Evolutionary conservation across 2,113 vertebrate genomes (phyloP).

Genomic region (Nibea coibor): DNA sequence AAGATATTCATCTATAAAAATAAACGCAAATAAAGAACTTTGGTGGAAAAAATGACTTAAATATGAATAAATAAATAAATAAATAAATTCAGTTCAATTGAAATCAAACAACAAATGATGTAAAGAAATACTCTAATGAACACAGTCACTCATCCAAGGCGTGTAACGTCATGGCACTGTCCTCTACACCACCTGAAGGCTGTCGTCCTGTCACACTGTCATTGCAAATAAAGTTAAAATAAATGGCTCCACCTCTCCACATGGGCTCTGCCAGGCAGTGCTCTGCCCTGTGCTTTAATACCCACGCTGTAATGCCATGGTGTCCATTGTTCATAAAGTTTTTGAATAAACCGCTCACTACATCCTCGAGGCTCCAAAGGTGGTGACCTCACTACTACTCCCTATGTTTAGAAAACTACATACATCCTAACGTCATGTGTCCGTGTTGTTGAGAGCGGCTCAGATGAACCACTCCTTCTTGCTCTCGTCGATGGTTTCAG

Average conservation of each 20-base stretch:
- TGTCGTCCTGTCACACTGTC: constrained; percentile 15
- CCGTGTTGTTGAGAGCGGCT: not conserved
- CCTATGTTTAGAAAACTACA: constrained; percentile 52
- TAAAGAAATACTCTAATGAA: constrained; percentile 1
- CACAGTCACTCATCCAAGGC: constrained; percentile 37
- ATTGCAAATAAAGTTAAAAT: constrained; percentile 9
- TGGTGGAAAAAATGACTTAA: constrained; percentile 38
- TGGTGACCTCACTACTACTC: constrained; percentile 33
- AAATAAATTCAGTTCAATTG: not conserved
- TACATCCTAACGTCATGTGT: constrained; percentile 74
- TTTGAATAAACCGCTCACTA: constrained; percentile 31
- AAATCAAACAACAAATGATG: not conserved
- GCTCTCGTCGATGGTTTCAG: constrained; percentile 98
- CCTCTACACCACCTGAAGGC: constrained; percentile 16
- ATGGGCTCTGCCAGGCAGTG: constrained; percentile 10
- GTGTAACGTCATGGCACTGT: constrained; percentile 15
- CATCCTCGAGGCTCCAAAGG: constrained; percentile 9
- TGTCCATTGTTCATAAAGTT: constrained; percentile 41
- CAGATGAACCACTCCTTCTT: constrained; percentile 99
- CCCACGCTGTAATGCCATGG: constrained; percentile 7
- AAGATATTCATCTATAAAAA: constrained; percentile 10
- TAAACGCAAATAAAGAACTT: constrained; percentile 23
- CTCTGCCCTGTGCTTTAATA: constrained; percentile 41
- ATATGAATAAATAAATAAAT: constrained; percentile 20
- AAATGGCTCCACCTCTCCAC: not conserved